A percentile compares a stretch with the other conserved stretches of the same genome.
Evolutionary conservation across 2,888 invertebrate species (phyloP).

Genomic region (Rapana venosa): DNA sequence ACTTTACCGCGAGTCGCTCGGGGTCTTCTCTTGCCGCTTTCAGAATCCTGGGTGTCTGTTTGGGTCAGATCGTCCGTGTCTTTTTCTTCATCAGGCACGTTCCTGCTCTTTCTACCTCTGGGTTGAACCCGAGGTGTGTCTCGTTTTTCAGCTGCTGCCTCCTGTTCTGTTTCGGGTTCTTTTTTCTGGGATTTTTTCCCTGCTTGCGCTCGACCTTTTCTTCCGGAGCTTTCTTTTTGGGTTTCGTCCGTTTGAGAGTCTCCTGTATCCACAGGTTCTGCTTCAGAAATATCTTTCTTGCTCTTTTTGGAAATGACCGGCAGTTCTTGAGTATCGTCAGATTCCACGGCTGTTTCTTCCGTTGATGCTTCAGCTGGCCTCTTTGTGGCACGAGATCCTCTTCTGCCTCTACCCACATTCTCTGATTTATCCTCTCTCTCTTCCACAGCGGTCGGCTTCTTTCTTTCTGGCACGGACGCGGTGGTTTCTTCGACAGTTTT

Average conservation of each 20-base stretch:
- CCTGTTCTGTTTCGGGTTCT: not conserved
- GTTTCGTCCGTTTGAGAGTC: too few relatives aligned
- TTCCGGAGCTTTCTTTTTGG: not conserved
- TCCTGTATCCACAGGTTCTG: not conserved
- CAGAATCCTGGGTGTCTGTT: not conserved
- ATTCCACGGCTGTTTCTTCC: not conserved
- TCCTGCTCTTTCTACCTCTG: not conserved
- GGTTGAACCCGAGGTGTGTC: not conserved
- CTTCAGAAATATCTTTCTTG: not conserved
- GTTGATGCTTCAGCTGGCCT: not conserved
- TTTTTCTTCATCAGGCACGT: not conserved
- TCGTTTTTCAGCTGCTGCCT: not conserved
- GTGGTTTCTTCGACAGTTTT: not conserved
- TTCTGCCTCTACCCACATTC: not conserved
- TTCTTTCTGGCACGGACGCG: not conserved
- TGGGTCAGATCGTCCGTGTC: not conserved
- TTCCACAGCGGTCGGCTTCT: not conserved
- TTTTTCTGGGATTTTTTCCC: not conserved
- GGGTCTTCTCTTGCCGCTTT: not conserved
- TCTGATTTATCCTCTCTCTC: not conserved
- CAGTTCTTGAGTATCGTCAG: not conserved
- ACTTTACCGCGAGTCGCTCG: constrained; percentile 2
- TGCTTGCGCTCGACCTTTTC: not conserved
- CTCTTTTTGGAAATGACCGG: not conserved
- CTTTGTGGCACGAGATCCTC: not conserved